Base-by-base conservation (phyloP, 2,113 vertebrate genomes). In the Falcunculus frontatus region DNA sequence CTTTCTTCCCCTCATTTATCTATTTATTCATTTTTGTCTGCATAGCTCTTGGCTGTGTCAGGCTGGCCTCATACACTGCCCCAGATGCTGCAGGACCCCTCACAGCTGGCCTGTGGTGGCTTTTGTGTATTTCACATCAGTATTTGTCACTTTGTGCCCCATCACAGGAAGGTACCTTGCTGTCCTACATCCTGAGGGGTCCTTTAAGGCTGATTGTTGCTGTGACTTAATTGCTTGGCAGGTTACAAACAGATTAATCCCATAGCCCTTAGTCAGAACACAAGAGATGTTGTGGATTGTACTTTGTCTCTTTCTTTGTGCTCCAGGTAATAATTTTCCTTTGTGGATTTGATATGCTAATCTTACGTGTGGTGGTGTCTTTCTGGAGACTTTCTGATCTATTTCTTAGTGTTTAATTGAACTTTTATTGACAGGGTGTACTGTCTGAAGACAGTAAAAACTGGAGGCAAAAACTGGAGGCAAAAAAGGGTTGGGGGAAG, bases 51-150 rank as follows among this genome's bases (percentile, higher is more conserved):
- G 53, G 27, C 53, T 81, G 0, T 70, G 32, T 60, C n/a, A 62
- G 53, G 22, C 41, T 80, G 70, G 44, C 68, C 39, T 55, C 53
- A 16, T 35, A 16, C 0, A 4, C 32, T 60, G 65, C 14, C 62
- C 41, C 53, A 42, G 62, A 16, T 70, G 64, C 56, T 84, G 44
- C 74, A 78, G 77, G n/a, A 56, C 0, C 5, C 17, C 53, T 86
- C 64, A 25, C 67, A 80, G 70, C 32, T 74, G 65, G 39, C 21
- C 33, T 47, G 26, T 42, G 32, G 19, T 69, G n/a, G 9, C 5
- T 15, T 62, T 44, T 0, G 0, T 41, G 41, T 80, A 8, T 72
- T 92, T 84, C 47, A 7, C 4, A 5, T 21, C 8, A 47, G 10
- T 6, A 77, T 84, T 84, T 92, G 73, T 49, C 33, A 33, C 70